Conservation (phyloP, 2,888 invertebrate species). For the Sturmia bella region DNA sequence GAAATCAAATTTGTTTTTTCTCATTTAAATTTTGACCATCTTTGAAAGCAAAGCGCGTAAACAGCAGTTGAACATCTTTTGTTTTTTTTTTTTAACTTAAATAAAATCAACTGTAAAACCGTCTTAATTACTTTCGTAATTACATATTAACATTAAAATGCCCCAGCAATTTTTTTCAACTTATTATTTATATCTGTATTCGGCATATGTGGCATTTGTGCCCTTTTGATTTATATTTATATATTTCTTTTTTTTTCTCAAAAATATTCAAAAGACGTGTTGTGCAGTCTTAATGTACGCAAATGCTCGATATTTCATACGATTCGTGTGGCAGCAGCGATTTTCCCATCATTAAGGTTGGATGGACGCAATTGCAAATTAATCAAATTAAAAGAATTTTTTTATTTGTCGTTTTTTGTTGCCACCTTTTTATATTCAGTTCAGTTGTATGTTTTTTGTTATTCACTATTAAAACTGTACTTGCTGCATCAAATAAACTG, state of each 20-base stretch:
- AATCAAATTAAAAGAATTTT: slow-evolving; percentile 78
- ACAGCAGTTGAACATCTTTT: slow-evolving; percentile 15
- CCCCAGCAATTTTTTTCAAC: slow-evolving; percentile 28
- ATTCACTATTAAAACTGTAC: slow-evolving; percentile 47
- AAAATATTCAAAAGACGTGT: slow-evolving; percentile 26
- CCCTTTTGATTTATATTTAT: neutral
- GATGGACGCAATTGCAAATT: slow-evolving; percentile 73
- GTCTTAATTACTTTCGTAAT: slow-evolving; percentile 72
- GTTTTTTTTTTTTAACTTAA: slow-evolving; percentile 47
- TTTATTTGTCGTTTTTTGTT: slow-evolving; percentile 42
- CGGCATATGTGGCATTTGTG: no score
- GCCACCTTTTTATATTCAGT: slow-evolving; percentile 60
- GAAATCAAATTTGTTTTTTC: neutral
- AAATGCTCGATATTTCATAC: slow-evolving; percentile 50
- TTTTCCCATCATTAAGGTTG: slow-evolving; percentile 79
- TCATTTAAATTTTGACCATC: slow-evolving; percentile 1
- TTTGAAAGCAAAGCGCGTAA: neutral
- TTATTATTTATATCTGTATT: slow-evolving; percentile 8
- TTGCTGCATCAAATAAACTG: slow-evolving; percentile 47
- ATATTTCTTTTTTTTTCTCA: neutral
- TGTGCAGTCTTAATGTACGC: slow-evolving; percentile 25
- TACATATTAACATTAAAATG: slow-evolving; percentile 65
- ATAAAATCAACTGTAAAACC: slow-evolving; percentile 52
- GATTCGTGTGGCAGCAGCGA: slow-evolving; percentile 63
- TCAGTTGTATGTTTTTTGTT: slow-evolving; percentile 35